Conservation (phyloP, 2,113 vertebrate genomes). For the Oenanthe melanoleuca region DNA sequence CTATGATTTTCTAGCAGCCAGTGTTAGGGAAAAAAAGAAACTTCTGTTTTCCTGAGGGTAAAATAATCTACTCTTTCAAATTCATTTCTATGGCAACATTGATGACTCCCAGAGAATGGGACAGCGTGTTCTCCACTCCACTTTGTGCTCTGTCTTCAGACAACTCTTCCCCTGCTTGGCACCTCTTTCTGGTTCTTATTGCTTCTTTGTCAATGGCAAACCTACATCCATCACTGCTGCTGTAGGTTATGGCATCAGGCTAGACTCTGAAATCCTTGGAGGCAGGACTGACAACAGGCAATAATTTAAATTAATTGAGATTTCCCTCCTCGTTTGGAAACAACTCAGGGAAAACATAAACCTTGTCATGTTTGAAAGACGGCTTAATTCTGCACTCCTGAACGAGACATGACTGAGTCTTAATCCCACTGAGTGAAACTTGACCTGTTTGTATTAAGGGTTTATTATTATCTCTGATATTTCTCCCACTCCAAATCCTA, state of each 20-base stretch:
- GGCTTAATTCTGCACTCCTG: constrained; percentile 21
- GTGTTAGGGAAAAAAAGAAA: not conserved
- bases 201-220: not conserved
- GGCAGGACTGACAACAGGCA: constrained; percentile 16
- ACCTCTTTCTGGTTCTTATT: not conserved
- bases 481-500: constrained; percentile 43
- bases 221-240: not conserved
- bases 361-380: constrained; percentile 36
- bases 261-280: not conserved
- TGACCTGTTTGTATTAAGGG: constrained; percentile 33
- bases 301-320: constrained; percentile 40
- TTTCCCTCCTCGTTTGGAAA: constrained; percentile 29
- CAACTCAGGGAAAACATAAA: constrained; percentile 51
- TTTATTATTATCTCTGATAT: constrained; percentile 49
- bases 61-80: not conserved
- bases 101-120: not conserved
- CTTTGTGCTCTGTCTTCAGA: not conserved
- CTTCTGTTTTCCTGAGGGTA: not conserved
- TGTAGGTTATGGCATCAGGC: not conserved
- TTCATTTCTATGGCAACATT: not conserved
- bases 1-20: not conserved
- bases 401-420: constrained; percentile 46
- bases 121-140: not conserved
- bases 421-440: constrained; percentile 40
- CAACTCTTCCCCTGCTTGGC: not conserved